Evolutionary conservation across 2,888 invertebrate genomes (phyloP).

Genomic region (Drosophila melanosoma): DNA sequence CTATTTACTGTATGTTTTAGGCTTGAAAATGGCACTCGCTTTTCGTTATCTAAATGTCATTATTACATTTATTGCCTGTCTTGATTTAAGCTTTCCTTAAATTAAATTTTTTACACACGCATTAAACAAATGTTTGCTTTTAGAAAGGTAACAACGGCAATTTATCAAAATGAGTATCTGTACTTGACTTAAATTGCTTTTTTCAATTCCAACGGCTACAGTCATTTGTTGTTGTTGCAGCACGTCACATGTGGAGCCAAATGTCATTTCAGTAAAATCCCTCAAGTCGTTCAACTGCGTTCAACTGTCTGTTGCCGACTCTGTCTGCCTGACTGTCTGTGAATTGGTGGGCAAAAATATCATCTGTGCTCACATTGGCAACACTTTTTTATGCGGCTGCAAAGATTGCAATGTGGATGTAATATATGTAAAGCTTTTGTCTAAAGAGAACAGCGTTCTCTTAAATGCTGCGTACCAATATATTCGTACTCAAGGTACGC

Average conservation of each 20-base stretch:
- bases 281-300: conserved; percentile 81
- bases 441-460: not conserved
- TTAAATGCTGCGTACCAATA: not conserved
- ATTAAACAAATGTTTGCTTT: conserved; percentile 51
- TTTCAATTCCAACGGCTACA: conserved; percentile 79
- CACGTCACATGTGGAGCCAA: conserved; percentile 82
- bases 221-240: conserved; percentile 48
- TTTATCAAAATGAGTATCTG: conserved; percentile 76
- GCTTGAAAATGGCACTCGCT: not conserved
- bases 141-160: conserved; percentile 78
- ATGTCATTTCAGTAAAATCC: conserved; percentile 84
- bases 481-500: too few species aligned
- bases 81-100: conserved; percentile 70
- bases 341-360: conserved; percentile 5
- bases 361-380: conserved; percentile 52
- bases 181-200: conserved; percentile 79
- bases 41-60: conserved; percentile 7
- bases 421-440: not conserved
- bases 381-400: conserved; percentile 69
- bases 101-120: conserved; percentile 47
- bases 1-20: not conserved
- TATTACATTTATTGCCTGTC: conserved; percentile 72
- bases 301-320: conserved; percentile 46
- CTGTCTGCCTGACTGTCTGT: conserved; percentile 17
- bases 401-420: conserved; percentile 70